Base-by-base conservation (phyloP, 2,797 vertebrate genomes). In the Malurus leucopterus region DNA sequence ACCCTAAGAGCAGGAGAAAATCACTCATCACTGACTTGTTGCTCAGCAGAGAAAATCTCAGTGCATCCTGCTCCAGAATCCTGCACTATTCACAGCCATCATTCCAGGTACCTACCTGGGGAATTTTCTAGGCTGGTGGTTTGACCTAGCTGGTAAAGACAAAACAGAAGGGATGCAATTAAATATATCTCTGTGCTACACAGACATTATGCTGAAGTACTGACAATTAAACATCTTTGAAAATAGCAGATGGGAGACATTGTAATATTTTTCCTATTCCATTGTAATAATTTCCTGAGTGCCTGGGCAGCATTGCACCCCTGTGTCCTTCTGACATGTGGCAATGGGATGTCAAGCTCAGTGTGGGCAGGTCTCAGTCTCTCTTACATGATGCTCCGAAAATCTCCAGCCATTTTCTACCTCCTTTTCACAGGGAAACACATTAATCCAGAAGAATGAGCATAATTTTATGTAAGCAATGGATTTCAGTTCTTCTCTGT, bases 401-500 rank as follows among this genome's bases (percentile, higher is more conserved):
- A 84, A 95, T n/a, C 21, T 65, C 47, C 64, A 76, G 27, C 27
- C 11, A 11, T 58, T 59, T 90, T 29, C 49, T 73, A 8, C 14
- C 16, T 63, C 9, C 9, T 82, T 88, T 86, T 82, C 47, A 19
- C 16, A 8, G 22, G 32, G 13, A 16, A n/a, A 41, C 17, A 70
- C 6, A 26, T 51, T 53, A 71, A 8, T 64, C 15, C 11, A 58
- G 55, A 86, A 63, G 29, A 91, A 68, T 38, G 17, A 63, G 36
- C 51, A 62, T 49, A 65, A 79, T 61, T 86, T 63, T 30, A 43
- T 51, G 29, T 40, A 87, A 63, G 22, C 54, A 53, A 76, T 70
- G 32, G 27, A 59, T 79, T 84, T 81, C 64, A 83, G 63, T 65
- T 84, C 29, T 36, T 90, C 43, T 74, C 49, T 72, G 59, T 50